Base-by-base conservation (phyloP, 2,113 vertebrate species). In the Passer domesticus region DNA sequence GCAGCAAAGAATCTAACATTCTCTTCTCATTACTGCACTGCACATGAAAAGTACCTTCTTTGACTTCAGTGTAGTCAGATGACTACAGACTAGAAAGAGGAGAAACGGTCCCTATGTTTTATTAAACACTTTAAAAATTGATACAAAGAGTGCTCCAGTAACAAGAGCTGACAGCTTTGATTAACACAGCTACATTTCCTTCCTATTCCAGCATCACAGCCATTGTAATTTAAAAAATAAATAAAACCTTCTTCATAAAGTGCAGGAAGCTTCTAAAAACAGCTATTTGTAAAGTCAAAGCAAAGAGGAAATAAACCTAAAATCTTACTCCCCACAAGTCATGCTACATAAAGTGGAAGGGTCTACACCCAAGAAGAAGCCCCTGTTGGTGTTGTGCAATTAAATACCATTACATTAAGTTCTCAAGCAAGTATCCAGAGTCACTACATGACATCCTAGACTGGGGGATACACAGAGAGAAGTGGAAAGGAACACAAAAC, bases 81-180 rank as follows among this genome's bases (percentile, higher is more conserved):
- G 82, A 92, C 70, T 92, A 82, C 43, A 81, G 47, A 90, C 93
- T 67, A 76, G 24, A 72, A 86, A 83, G 39, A 81, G 69, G 6
- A 92, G 85, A 80, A 93, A 79, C 22, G 1, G n/a, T 9, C 35
- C 10, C 80, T 22, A 90, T 83, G 80, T 92, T 96, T 96, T 96
- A 94, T 85, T 95, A 96, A 96, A 95, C 46, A 43, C 37, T 94
- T 97, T 80, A 96, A 96, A 95, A 93, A 95, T 91, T 94, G 75
- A 89, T 93, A 94, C 56, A 77, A 92, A 86, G 69, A 93, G 47
- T n/a, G 53, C 72, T 94, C 44, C 58, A 62, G 78, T 82, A 94
- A 93, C 47, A 63, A 72, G 49, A 93, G 60, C 46, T 83, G 76
- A 90, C 89, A 92, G 64, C 69, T 94, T 83, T 89, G 88, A 82